These are phyloP conservation scores for Scyliorhinus canicula DNA, from an alignment of 2,797 vertebrate genomes.

Conservation along the genomic window DNA sequence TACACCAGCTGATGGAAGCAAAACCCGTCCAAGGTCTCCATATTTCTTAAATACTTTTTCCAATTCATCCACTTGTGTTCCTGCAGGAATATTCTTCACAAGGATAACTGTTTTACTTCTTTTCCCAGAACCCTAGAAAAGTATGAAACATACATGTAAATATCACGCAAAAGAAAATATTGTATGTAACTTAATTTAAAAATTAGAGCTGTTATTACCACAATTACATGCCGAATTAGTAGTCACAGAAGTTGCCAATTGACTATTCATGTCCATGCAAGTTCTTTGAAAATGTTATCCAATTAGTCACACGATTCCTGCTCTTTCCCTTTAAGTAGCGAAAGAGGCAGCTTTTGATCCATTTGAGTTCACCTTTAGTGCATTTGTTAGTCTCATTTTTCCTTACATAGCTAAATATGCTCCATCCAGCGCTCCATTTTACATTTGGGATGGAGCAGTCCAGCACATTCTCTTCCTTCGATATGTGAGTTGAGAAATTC, in stretches of 20 bases:
- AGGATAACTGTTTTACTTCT: slow-evolving; percentile 81
- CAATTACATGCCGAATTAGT: neutral
- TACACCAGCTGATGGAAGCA: slow-evolving; percentile 84
- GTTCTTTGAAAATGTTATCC: neutral
- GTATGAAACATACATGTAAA: neutral
- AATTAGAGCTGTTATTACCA: too few species aligned
- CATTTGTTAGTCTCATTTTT: neutral
- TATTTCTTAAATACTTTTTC: slow-evolving; percentile 69
- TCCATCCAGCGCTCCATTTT: neutral
- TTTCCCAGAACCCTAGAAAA: slow-evolving; percentile 66
- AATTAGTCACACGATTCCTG: neutral
- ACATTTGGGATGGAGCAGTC: neutral
- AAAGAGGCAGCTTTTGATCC: neutral
- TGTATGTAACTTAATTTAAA: neutral
- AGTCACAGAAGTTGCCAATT: neutral
- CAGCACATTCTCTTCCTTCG: neutral
- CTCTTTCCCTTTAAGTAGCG: neutral
- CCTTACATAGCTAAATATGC: neutral
- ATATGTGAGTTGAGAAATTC: neutral
- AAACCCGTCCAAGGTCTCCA: slow-evolving; percentile 78
- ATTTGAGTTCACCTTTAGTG: too few species aligned
- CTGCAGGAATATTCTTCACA: slow-evolving; percentile 84
- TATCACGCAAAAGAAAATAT: neutral
- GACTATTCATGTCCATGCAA: neutral
- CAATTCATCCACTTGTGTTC: slow-evolving; percentile 60